A percentile compares a stretch with the other conserved stretches of the same genome.
Evolutionary conservation across 2,888 invertebrate species (phyloP).

Genomic region (Baccha elongata): DNA sequence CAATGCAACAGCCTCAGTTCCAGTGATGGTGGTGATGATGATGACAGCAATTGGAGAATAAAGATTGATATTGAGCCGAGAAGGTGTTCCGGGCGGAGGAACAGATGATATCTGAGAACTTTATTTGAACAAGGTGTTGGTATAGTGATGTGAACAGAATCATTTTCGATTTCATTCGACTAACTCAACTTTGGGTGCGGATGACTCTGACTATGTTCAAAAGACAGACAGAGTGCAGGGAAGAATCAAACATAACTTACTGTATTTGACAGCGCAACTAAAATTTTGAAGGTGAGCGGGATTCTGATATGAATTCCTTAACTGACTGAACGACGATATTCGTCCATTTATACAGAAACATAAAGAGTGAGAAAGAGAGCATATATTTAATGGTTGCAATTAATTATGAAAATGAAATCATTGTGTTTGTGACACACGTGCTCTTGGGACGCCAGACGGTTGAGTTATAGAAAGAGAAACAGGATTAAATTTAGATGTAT

Average conservation of each 20-base stretch:
- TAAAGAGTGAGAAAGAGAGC: constrained; percentile 1
- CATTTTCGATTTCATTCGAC: constrained; percentile 70
- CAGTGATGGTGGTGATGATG: constrained; percentile 25
- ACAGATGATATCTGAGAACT: constrained; percentile 62
- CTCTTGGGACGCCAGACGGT: constrained; percentile 1
- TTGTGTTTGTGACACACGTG: constrained; percentile 56
- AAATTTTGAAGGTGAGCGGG: constrained; percentile 66
- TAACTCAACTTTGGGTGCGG: constrained; percentile 6
- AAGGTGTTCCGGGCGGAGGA: not conserved
- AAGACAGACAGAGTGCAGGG: constrained; percentile 6
- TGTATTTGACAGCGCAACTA: constrained; percentile 48
- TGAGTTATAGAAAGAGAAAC: not conserved
- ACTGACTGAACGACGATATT: constrained; percentile 6
- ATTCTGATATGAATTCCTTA: constrained; percentile 54
- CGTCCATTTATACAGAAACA: not conserved
- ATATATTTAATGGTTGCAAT: constrained; percentile 66
- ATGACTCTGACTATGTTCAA: not conserved
- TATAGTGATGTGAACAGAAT: constrained; percentile 14
- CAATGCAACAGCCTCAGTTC: constrained; percentile 7
- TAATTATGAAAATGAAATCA: constrained; percentile 71
- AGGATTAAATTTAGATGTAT: constrained; percentile 57
- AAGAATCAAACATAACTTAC: constrained; percentile 61
- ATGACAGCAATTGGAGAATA: constrained; percentile 39
- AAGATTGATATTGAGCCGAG: constrained; percentile 1
- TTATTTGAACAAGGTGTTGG: constrained; percentile 49